Base-by-base conservation (phyloP, 2,113 vertebrate genomes). In the Emydocephalus ijimae region DNA sequence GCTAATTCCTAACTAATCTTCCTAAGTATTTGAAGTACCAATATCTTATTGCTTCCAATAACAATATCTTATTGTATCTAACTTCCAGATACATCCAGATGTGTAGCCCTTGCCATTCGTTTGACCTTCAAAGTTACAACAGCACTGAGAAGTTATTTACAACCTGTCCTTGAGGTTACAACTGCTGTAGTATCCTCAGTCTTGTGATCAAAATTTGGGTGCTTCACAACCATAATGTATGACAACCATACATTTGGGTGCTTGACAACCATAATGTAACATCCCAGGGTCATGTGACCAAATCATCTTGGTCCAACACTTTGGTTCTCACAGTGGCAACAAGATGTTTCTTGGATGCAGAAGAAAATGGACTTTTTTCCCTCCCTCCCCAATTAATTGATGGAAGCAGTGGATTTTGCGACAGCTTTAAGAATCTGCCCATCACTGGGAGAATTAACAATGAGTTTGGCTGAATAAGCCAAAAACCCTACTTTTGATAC, bases 1-100 rank as follows among this genome's bases (percentile, higher is more conserved):
- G 12, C 74, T 64, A 61, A 43, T 90, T 87, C 45, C 64, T 90
- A 92, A 61, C 21, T 90, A 34, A 90, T 90, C n/a, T 61, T 93
- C 3, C 74, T 86, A 64, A 90, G 56, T 90, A 64, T 87, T 86
- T 26, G 21, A 90, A 93, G 56, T 34, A 86, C 57, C 29, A 55
- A 89, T 86, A 55, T 12, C 48, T 48, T 85, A 85, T 55, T 61
- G 24, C 23, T 59, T 59, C 57, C 57, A 92, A 55, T n/a, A 86
- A 85, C 43, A 55, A 85, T 85, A 74, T 12, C n/a, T 48, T 85
- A 61, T 45, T 23, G 23, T 9, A 59, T 24, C 7, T 81, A 54
- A 29, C 89, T 88, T 50, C 15, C 43, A 89, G 29, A 34, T 21
- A 89, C 39, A 8, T 85, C 29, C 24, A 85, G 26, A n/a, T n/a